Percentiles rank a stretch among this genome's conserved stretches.
These are phyloP conservation scores for Alloplasta piceator DNA, from an alignment of 2,888 invertebrate species.

Conservation along the genomic window DNA sequence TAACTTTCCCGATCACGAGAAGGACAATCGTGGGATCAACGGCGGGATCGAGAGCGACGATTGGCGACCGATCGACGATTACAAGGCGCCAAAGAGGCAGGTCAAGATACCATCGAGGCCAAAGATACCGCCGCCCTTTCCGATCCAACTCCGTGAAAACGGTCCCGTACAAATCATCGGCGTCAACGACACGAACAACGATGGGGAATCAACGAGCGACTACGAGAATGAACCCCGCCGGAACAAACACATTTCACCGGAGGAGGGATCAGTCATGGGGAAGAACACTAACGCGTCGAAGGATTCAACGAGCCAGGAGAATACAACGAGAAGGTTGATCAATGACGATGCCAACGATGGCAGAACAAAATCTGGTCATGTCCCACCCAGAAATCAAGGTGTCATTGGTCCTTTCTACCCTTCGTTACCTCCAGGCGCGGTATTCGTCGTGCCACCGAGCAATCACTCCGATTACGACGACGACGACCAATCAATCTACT, in stretches of 20 bases:
- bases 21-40: conserved; percentile 52
- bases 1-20: conserved; percentile 85
- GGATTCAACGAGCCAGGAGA: conserved; percentile 85
- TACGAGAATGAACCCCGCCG: conserved; percentile 77
- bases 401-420: conserved; percentile 82
- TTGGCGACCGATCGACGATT: conserved; percentile 94
- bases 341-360: conserved; percentile 84
- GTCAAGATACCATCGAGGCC: conserved; percentile 93
- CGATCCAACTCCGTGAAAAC: conserved; percentile 93
- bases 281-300: conserved; percentile 85
- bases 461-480: conserved; percentile 91
- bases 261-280: conserved; percentile 85
- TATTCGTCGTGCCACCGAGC: conserved; percentile 84
- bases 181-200: conserved; percentile 90
- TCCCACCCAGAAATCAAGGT: conserved; percentile 74
- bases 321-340: conserved; percentile 85
- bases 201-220: conserved; percentile 79
- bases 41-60: conserved; percentile 55
- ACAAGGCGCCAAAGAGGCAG: conserved; percentile 92
- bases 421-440: conserved; percentile 87
- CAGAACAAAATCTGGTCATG: conserved; percentile 85
- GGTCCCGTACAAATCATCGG: conserved; percentile 95
- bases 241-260: conserved; percentile 81
- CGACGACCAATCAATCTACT: conserved; percentile 95
- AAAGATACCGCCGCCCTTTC: conserved; percentile 96